Percentiles rank a stretch among this genome's conserved stretches.
phyloP scores from a whole-genome alignment of 2,797 vertebrate species.

The Etheostoma nigrum region DNA sequence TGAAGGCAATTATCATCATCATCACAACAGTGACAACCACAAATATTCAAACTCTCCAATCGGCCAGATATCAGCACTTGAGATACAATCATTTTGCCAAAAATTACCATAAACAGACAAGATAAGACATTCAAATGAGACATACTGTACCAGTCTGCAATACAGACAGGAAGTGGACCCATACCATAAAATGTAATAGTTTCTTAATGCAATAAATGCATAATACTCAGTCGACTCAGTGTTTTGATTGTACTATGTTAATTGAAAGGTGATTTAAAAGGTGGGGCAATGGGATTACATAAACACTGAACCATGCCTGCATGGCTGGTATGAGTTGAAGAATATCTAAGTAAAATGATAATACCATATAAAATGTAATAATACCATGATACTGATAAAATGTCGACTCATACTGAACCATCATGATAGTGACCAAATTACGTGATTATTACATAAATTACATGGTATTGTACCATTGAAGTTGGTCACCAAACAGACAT shows the following conservation, averaged over 20 bases:
- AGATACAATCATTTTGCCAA: neutral
- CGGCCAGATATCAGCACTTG: neutral
- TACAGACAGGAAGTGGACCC: neutral
- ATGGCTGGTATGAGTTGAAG: neutral
- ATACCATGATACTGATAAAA: neutral
- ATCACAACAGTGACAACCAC: neutral
- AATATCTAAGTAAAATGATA: neutral
- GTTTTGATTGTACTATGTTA: neutral
- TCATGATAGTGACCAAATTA: neutral
- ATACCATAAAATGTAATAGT: neutral
- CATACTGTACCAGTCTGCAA: neutral
- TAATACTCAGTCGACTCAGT: neutral
- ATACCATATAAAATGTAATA: neutral
- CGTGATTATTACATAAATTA: no score
- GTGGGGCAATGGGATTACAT: neutral
- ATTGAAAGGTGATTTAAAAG: neutral
- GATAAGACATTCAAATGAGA: neutral
- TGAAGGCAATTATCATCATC: conserved; percentile 7
- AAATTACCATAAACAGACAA: neutral
- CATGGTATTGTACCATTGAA: neutral
- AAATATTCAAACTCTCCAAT: neutral
- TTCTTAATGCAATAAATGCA: neutral
- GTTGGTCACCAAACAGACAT: neutral
- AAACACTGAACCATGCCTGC: neutral
- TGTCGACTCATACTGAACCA: neutral